phyloP scores from a whole-genome alignment of 2,797 vertebrate species.

The Otolemur crassicaudatus region DNA sequence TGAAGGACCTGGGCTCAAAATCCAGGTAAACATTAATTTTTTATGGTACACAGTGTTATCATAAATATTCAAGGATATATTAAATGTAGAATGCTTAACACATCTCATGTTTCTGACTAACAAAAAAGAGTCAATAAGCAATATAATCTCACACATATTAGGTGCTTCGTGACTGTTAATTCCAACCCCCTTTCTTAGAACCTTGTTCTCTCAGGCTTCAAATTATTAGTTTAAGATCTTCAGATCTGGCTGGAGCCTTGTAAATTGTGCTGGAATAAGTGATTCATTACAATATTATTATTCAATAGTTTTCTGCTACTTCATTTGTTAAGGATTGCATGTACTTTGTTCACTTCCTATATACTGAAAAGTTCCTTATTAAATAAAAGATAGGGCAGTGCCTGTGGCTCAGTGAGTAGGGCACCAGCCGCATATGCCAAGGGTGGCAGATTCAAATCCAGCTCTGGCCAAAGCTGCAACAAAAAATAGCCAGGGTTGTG shows the following conservation, averaged over 20 bases:
- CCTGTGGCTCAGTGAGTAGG: no score
- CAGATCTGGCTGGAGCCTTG: not conserved
- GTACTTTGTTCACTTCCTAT: not conserved
- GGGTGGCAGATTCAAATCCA: no score
- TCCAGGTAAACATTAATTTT: not conserved
- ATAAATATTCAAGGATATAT: not conserved
- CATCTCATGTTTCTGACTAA: not conserved
- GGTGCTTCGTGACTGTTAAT: not conserved
- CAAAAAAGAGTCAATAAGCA: not conserved
- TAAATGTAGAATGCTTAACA: not conserved
- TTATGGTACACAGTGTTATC: not conserved
- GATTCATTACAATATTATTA: not conserved
- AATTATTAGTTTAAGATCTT: conserved; percentile 52
- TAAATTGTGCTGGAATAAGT: not conserved
- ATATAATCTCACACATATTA: not conserved
- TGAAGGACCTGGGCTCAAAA: not conserved
- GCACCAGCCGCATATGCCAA: no score
- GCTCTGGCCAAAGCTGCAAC: no score
- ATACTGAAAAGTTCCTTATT: not conserved
- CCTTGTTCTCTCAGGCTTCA: not conserved
- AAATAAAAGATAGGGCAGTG: not conserved
- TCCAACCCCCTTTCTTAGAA: not conserved
- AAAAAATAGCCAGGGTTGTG: no score
- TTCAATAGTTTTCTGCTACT: conserved; percentile 15
- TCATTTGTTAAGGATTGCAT: not conserved